Conservation (phyloP, 2,888 invertebrate genomes). For the Amphipoea lucens region DNA sequence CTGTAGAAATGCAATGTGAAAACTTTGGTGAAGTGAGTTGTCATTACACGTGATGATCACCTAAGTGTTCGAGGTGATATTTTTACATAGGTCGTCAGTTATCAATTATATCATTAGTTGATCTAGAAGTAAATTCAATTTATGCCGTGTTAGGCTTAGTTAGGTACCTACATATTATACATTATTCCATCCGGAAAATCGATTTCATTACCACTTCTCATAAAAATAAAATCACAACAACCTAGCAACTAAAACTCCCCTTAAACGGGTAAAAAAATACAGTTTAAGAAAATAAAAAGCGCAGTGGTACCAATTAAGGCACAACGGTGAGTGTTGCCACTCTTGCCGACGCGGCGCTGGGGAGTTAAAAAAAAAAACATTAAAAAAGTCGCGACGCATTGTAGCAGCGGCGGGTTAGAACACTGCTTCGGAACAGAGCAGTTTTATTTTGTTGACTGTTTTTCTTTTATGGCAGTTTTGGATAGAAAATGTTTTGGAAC, state of each 20-base stretch:
- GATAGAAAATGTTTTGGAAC: slow-evolving; percentile 3
- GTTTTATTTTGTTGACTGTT: slow-evolving; percentile 12
- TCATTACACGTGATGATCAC: too few species aligned
- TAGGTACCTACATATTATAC: fast-evolving
- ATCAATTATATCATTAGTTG: too few species aligned
- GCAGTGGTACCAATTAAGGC: slow-evolving; percentile 65
- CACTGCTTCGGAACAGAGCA: slow-evolving; percentile 39
- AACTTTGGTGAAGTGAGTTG: too few species aligned
- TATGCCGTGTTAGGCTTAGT: not conserved
- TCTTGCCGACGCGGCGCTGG: slow-evolving; percentile 48
- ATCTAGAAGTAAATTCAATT: not conserved
- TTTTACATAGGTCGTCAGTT: too few species aligned
- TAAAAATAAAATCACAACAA: slow-evolving; percentile 37
- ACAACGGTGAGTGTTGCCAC: slow-evolving; percentile 71
- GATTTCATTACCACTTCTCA: not conserved
- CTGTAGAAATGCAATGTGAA: too few species aligned
- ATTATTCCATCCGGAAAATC: slow-evolving; percentile 17
- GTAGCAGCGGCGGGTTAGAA: slow-evolving; percentile 57
- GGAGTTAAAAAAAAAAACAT: slow-evolving; percentile 42
- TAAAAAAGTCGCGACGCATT: slow-evolving; percentile 63
- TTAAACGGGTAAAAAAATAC: slow-evolving; percentile 51
- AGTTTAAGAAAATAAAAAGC: slow-evolving; percentile 64
- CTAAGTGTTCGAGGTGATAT: too few species aligned
- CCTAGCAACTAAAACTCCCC: slow-evolving; percentile 44
- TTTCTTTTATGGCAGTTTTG: slow-evolving; percentile 27